A percentile compares a stretch with the other conserved stretches of the same genome.
Evolutionary conservation across 2,888 invertebrate genomes (phyloP).

Genomic region (Hololepta plana): DNA sequence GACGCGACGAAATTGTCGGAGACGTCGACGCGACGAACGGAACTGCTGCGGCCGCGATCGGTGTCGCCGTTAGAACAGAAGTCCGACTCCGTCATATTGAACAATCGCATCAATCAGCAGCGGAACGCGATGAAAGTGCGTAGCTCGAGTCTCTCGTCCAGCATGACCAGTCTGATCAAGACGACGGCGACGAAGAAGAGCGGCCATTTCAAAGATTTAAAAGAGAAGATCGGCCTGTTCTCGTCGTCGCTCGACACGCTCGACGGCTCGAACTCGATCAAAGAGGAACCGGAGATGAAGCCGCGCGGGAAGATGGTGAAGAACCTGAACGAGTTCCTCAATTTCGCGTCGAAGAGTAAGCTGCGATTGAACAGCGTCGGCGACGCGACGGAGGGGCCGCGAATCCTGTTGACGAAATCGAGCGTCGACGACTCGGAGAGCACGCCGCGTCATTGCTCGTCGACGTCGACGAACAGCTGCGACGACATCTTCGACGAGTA

Average conservation of each 20-base stretch:
- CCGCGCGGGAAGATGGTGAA: conserved; percentile 37
- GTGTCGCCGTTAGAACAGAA: conserved; percentile 26
- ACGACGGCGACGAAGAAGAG: conserved; percentile 20
- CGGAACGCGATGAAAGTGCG: conserved; percentile 11
- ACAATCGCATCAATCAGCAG: conserved; percentile 10
- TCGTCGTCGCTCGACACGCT: conserved; percentile 41
- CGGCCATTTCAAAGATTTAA: conserved; percentile 36
- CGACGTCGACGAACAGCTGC: conserved; percentile 20
- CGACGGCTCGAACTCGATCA: conserved; percentile 14
- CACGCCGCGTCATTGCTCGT: conserved; percentile 18
- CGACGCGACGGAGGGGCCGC: conserved; percentile 21
- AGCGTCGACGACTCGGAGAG: conserved; percentile 30
- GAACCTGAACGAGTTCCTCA: conserved; percentile 71
- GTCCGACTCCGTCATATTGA: conserved; percentile 21
- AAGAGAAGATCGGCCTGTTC: conserved; percentile 35
- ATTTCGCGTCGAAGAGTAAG: conserved; percentile 50
- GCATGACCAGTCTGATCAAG: conserved; percentile 25
- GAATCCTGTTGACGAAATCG: conserved; percentile 30
- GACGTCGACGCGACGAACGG: conserved; percentile 7
- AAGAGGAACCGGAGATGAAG: conserved; percentile 27
- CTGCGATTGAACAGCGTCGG: conserved; percentile 2
- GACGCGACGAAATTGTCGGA: conserved; percentile 6
- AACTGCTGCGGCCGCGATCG: conserved; percentile 20
- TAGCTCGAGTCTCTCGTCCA: conserved; percentile 23
- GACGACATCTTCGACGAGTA: conserved; percentile 35